Conservation (phyloP, 2,888 invertebrate species). For the Neocrepidodera transversa region DNA sequence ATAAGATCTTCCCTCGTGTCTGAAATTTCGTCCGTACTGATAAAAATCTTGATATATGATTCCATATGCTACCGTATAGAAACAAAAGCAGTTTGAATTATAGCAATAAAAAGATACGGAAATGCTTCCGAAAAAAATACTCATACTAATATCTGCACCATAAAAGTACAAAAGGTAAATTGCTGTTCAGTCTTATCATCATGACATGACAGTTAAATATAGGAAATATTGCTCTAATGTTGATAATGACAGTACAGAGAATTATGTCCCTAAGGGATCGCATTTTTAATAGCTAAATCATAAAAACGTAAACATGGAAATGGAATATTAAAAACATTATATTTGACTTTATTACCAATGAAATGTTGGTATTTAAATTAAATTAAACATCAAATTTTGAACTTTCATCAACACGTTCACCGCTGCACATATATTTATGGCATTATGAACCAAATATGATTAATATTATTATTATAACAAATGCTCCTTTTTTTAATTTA, state of each 20-base stretch:
- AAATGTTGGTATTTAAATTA: too few species aligned
- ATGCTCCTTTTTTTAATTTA: too few species aligned
- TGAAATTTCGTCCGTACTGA: constrained; percentile 33
- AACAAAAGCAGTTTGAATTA: constrained; percentile 35
- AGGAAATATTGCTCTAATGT: constrained; percentile 26
- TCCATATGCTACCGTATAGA: constrained; percentile 39
- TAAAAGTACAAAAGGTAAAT: constrained; percentile 35
- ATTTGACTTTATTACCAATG: too few species aligned
- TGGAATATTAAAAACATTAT: neutral
- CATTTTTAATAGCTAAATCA: constrained; percentile 12
- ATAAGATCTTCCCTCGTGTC: constrained; percentile 39
- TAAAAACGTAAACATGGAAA: constrained; percentile 11
- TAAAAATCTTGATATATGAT: constrained; percentile 40
- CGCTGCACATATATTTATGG: too few species aligned
- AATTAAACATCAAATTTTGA: too few species aligned
- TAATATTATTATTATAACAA: too few species aligned
- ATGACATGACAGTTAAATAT: constrained; percentile 28
- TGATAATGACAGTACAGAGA: constrained; percentile 17
- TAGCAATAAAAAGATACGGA: constrained; percentile 38
- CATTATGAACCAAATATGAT: too few species aligned
- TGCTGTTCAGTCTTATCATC: constrained; percentile 29
- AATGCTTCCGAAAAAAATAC: constrained; percentile 34
- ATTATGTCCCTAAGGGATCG: constrained; percentile 15
- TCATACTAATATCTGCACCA: constrained; percentile 34
- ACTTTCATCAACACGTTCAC: too few species aligned